A percentile compares a stretch with the other conserved stretches of the same genome.
These are phyloP conservation scores for Plebejus argus DNA, from an alignment of 2,888 invertebrate species.

Conservation along the genomic window DNA sequence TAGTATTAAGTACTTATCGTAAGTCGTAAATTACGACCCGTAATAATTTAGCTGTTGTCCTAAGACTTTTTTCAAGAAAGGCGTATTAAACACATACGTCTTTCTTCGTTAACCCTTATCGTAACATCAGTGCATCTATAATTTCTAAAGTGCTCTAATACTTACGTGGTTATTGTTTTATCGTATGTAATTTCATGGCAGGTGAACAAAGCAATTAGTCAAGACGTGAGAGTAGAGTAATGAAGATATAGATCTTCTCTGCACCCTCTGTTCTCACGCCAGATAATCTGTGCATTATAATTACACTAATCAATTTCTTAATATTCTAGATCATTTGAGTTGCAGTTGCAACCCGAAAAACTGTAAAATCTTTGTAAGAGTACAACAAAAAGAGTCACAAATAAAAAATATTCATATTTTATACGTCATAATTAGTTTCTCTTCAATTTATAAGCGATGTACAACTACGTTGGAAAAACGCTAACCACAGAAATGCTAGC, in stretches of 20 bases:
- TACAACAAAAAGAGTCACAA: too few relatives aligned
- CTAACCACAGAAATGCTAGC: too few relatives aligned
- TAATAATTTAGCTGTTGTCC: too few relatives aligned
- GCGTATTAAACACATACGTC: background rate
- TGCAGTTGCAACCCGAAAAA: background rate
- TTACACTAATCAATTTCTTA: constrained; percentile 19
- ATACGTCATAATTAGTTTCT: too few relatives aligned
- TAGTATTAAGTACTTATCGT: too few relatives aligned
- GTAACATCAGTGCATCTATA: constrained; percentile 24
- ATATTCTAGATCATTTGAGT: background rate
- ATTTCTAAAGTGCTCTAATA: constrained; percentile 42
- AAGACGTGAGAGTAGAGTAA: constrained; percentile 65
- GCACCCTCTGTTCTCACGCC: constrained; percentile 42
- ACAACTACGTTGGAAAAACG: too few relatives aligned
- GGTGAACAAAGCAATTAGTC: constrained; percentile 68
- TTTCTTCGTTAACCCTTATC: constrained; percentile 40
- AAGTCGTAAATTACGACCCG: too few relatives aligned
- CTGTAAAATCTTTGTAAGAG: background rate
- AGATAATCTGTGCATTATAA: constrained; percentile 18
- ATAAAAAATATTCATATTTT: too few relatives aligned
- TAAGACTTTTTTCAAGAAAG: background rate
- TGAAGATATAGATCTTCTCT: constrained; percentile 55
- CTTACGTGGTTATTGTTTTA: constrained; percentile 54
- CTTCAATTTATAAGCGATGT: too few relatives aligned
- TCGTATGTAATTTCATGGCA: constrained; percentile 70